A percentile compares a stretch with the other conserved stretches of the same genome.
These are phyloP conservation scores for Helicoverpa zea DNA, from an alignment of 1,140 invertebrate species.

Conservation along the genomic window DNA sequence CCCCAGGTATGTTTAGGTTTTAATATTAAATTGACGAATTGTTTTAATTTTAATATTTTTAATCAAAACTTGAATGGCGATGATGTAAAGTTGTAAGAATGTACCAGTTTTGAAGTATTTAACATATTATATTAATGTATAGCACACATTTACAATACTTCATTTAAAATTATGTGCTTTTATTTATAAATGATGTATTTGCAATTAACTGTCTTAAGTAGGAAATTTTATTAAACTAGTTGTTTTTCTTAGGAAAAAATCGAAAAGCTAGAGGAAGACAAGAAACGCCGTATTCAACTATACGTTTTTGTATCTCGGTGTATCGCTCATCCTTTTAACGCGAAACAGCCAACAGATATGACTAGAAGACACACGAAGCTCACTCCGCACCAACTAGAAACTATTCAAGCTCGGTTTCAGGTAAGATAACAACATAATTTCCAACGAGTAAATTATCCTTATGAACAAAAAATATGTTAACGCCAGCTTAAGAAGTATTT, in stretches of 20 bases:
- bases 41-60: too few species aligned
- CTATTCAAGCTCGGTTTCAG: constrained; percentile 98
- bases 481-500: too few species aligned
- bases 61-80: neutral
- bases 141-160: too few species aligned
- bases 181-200: too few species aligned
- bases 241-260: constrained; percentile 87
- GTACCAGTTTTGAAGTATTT: too few species aligned
- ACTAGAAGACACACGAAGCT: constrained; percentile 97
- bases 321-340: constrained; percentile 99
- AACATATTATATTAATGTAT: too few species aligned
- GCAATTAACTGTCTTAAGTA: neutral
- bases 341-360: constrained; percentile 99
- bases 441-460: too few species aligned
- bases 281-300: constrained; percentile 96
- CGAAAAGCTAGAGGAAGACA: constrained; percentile 96
- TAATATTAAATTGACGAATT: neutral
- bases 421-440: constrained; percentile 77
- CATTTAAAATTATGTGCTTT: too few species aligned
- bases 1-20: constrained; percentile 74
- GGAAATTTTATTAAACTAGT: neutral
- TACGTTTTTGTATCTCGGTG: constrained; percentile 99
- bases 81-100: too few species aligned
- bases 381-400: constrained; percentile 98
- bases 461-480: too few species aligned